Evolutionary conservation across 1,140 invertebrate genomes (phyloP).

Genomic region (Antheraea pernyi): DNA sequence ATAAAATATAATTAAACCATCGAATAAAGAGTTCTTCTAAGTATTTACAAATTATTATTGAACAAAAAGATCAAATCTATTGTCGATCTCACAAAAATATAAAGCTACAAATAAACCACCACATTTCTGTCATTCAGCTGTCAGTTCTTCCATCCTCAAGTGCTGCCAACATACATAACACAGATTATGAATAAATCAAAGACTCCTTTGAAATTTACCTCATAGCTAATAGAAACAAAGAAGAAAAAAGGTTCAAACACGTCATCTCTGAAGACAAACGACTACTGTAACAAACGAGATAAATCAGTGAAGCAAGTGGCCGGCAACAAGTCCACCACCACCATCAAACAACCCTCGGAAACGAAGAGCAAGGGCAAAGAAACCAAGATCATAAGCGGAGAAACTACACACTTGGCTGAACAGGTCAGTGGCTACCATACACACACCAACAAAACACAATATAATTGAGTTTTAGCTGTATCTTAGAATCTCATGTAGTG

Average conservation of each 20-base stretch:
- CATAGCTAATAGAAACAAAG: slow-evolving; percentile 46
- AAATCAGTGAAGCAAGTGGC: slow-evolving; percentile 33
- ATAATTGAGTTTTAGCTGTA: too few relatives aligned
- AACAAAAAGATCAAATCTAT: too few relatives aligned
- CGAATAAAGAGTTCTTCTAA: too few relatives aligned
- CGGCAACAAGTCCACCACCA: slow-evolving; percentile 42
- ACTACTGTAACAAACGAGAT: slow-evolving; percentile 27
- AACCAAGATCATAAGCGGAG: slow-evolving; percentile 34
- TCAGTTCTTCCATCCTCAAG: too few relatives aligned
- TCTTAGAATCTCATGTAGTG: too few relatives aligned
- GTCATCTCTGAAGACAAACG: slow-evolving; percentile 23
- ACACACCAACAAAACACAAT: background rate
- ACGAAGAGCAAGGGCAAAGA: slow-evolving; percentile 26
- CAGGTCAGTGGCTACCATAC: slow-evolving; percentile 37
- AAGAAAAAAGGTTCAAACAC: slow-evolving; percentile 44
- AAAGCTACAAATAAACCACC: too few relatives aligned
- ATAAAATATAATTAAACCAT: too few relatives aligned
- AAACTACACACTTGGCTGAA: slow-evolving; percentile 45
- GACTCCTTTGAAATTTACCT: background rate
- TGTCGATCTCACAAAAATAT: too few relatives aligned
- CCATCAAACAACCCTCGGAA: slow-evolving; percentile 34
- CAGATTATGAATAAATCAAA: too few relatives aligned
- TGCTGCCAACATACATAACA: too few relatives aligned
- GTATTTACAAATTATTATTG: too few relatives aligned
- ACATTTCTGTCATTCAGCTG: too few relatives aligned